Evolutionary conservation across 2,797 vertebrate species (phyloP), one percentile per base, ranked within the genome.

Genomic region (Sus cebifrons): DNA sequence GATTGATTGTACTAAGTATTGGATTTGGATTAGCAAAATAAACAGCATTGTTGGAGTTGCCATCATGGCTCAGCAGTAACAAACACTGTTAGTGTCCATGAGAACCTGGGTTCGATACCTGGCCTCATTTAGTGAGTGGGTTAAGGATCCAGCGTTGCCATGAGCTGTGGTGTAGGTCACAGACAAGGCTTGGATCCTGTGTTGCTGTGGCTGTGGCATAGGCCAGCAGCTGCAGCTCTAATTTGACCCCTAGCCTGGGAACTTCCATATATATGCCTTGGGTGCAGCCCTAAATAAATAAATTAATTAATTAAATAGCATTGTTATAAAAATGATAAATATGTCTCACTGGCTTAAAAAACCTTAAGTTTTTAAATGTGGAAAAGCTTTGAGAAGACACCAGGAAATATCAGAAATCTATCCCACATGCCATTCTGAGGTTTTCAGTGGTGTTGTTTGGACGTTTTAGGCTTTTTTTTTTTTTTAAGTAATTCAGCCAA

Each of bases 321-420:
- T 9, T 93, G 70, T 70, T 81, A 40, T 75, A 94, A 95, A 40
- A n/a, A 54, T 23, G 32, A 73, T 20, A 84, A 93, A 75, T 25
- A 85, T 62, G 17, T 1, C 5, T 23, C 21, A 32, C 17, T 77
- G 17, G 14, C 32, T 93, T 78, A 52, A 77, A 68, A n/a, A 88
- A 70, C 49, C 15, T 36, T 85, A 58, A 65, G 0, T 74, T 81
- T 21, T 87, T 96, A 52, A 78, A 32, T 40, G 14, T 77, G 65
- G 44, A 40, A 54, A 84, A 85, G 13, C 15, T 70, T 23, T 40
- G 87, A 62, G 25, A 90, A 94, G 49, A 94, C 9, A 54, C 0
- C 32, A 40, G 82, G 29, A 84, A 93, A 73, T 52, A 67, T 44
- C 32, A 91, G 10, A 29, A 65, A 27, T 77, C 3, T 52, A 29